phyloP scores from a whole-genome alignment of 2,888 invertebrate species.

The Drosophila affinis region DNA sequence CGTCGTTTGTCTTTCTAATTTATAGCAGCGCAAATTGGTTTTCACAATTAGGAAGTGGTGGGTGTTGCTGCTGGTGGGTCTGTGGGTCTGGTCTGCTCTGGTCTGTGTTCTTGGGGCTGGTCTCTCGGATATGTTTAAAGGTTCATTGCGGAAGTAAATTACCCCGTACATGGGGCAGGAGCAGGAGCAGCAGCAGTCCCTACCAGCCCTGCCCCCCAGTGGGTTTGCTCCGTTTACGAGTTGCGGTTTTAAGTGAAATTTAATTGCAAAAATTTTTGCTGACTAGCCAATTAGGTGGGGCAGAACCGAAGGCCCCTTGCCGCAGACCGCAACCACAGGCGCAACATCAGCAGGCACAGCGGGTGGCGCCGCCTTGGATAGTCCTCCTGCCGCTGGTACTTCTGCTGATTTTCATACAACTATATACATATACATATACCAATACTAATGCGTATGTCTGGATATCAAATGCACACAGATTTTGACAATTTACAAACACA shows the following conservation, averaged over 20 bases:
- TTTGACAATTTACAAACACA: slow-evolving; percentile 76
- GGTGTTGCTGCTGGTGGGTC: slow-evolving; percentile 65
- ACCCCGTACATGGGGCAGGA: slow-evolving; percentile 40
- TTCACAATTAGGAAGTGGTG: slow-evolving; percentile 79
- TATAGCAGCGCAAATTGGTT: slow-evolving; percentile 79
- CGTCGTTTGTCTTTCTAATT: slow-evolving; percentile 77
- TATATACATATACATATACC: too few relatives aligned
- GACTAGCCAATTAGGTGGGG: slow-evolving; percentile 55
- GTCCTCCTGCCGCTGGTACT: not conserved
- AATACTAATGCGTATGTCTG: slow-evolving; percentile 23
- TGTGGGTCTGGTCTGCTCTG: slow-evolving; percentile 15
- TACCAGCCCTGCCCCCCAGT: not conserved
- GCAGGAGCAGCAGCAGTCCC: slow-evolving; percentile 2
- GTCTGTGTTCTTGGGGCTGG: not conserved
- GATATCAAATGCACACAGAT: slow-evolving; percentile 75
- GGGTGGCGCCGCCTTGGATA: slow-evolving; percentile 11
- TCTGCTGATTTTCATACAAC: slow-evolving; percentile 59
- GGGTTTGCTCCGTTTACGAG: slow-evolving; percentile 37
- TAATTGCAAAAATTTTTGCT: slow-evolving; percentile 67
- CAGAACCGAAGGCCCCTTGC: not conserved
- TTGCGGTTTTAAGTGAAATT: slow-evolving; percentile 75
- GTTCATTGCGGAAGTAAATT: slow-evolving; percentile 73
- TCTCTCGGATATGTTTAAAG: slow-evolving; percentile 70
- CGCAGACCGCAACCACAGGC: slow-evolving; percentile 6
- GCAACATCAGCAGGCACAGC: slow-evolving; percentile 12